Base-by-base conservation (phyloP, 2,113 vertebrate species). In the Eleginops maclovinus region DNA sequence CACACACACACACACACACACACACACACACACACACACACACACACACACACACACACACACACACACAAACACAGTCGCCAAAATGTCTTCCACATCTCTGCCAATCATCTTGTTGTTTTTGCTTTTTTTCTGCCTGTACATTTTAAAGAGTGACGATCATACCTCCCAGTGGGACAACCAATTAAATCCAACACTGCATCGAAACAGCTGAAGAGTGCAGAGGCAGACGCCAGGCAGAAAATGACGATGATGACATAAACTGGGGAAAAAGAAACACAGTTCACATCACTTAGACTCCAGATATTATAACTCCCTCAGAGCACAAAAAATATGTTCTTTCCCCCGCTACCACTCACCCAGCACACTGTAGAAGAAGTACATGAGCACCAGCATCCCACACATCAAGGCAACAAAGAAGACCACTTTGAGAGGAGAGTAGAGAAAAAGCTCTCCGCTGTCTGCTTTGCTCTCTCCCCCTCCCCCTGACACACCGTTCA, bases 171-270 rank as follows among this genome's bases (percentile, higher is more conserved):
- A 50, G 85, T 94, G 68, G 94, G 94, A 87, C 91, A 97, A 0
- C 96, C 94, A 46, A 97, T 82, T 70, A 89, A 92, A n/a, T 81
- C 92, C 87, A 98, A 47, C 60, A 99, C 64, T 0, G 95, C 95
- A 9, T 96, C 94, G 0, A 99, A 87, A 83, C 98, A 99, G 94
- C 95, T 96, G 91, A 96, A 98, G 6, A 99, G 88, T 1, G 97
- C 97, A n/a, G 93, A 94, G 0, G 96, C 95, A 55, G 97, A 97
- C 0, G 97, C 97, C 84, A 98, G 63, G 91, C 96, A 97, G 94
- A 99, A 99, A 84, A 99, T 94, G 1, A 78, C 92, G 86, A 99
- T 99, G 56, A 99, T 96, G 80, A 96, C 81, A 82, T 99, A 99
- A 21, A 99, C 98, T 99, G 87, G 71, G 87, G 81, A 3, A 41